Percentiles rank a stretch among this genome's conserved stretches.
These are phyloP conservation scores for Ostrea denselamellosa DNA, from an alignment of 1,140 invertebrate genomes.

Conservation along the genomic window DNA sequence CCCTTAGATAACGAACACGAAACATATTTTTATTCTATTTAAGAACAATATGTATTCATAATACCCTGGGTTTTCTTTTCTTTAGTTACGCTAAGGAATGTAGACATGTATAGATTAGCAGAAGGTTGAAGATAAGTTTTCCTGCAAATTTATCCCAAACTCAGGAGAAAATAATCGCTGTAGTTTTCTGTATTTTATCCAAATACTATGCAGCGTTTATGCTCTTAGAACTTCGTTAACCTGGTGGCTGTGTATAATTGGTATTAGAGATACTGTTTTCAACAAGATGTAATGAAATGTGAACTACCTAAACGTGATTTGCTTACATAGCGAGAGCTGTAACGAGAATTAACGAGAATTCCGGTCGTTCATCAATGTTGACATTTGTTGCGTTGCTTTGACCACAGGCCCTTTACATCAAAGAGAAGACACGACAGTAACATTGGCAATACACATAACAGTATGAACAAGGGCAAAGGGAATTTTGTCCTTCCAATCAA, in stretches of 20 bases:
- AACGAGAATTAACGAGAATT: slow-evolving; percentile 28
- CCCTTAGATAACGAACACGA: not conserved
- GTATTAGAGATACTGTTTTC: not conserved
- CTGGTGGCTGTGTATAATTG: not conserved
- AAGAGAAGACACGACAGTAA: not conserved
- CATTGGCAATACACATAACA: not conserved
- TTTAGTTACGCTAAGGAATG: not conserved
- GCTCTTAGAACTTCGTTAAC: not conserved
- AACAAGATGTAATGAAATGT: not conserved
- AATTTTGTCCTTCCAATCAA: not conserved
- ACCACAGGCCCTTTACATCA: not conserved
- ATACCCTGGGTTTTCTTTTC: not conserved
- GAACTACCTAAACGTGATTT: slow-evolving; percentile 26
- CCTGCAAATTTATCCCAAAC: not conserved
- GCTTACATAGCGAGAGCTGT: slow-evolving; percentile 20
- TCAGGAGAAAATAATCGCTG: not conserved
- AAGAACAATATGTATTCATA: slow-evolving; percentile 39
- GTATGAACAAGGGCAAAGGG: not conserved
- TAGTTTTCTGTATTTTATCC: not conserved
- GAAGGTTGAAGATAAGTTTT: not conserved
- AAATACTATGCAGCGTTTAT: too few species aligned
- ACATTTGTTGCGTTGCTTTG: slow-evolving; percentile 25
- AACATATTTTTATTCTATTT: slow-evolving; percentile 35
- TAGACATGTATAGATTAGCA: not conserved
- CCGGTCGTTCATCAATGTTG: slow-evolving; percentile 4